Conservation (phyloP, 2,888 invertebrate species). For the Theretra japonica region DNA sequence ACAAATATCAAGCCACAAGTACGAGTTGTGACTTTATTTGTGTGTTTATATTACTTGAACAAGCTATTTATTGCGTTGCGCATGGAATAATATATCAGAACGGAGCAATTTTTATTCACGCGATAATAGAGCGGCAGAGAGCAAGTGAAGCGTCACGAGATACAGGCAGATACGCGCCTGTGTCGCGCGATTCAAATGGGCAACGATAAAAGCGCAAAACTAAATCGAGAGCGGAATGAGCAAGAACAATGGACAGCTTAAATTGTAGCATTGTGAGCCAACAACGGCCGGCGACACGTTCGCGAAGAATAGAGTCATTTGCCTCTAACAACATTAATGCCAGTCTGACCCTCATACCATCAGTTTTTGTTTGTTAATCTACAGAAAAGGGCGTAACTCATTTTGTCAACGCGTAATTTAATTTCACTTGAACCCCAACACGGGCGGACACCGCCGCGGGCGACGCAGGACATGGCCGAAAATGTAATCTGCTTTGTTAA, state of each 20-base stretch:
- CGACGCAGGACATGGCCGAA: conserved; percentile 64
- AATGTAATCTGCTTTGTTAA: conserved; percentile 71
- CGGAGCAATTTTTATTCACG: conserved; percentile 22
- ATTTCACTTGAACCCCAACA: conserved; percentile 77
- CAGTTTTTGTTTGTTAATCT: conserved; percentile 85
- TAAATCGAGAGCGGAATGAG: conserved; percentile 71
- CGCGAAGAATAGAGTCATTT: conserved; percentile 82
- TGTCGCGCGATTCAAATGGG: conserved; percentile 62
- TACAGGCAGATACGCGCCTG: conserved; percentile 45
- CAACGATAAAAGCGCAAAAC: conserved; percentile 76
- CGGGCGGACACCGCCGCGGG: conserved; percentile 54
- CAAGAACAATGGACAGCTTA: conserved; percentile 77
- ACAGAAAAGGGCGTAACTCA: conserved; percentile 84
- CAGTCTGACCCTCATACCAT: conserved; percentile 79
- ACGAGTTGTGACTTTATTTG: not conserved
- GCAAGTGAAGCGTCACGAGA: conserved; percentile 54
- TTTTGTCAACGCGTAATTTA: conserved; percentile 84
- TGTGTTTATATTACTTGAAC: not conserved
- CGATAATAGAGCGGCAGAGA: conserved; percentile 30
- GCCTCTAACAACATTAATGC: conserved; percentile 80
- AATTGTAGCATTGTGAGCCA: conserved; percentile 77
- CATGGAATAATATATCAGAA: conserved; percentile 4
- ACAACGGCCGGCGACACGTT: conserved; percentile 63
- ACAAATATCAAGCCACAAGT: not conserved
- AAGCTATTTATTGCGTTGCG: conserved; percentile 17